A percentile compares a stretch with the other conserved stretches of the same genome.
Conservation (phyloP, 2,113 vertebrate species). For the Procavia capensis region DNA sequence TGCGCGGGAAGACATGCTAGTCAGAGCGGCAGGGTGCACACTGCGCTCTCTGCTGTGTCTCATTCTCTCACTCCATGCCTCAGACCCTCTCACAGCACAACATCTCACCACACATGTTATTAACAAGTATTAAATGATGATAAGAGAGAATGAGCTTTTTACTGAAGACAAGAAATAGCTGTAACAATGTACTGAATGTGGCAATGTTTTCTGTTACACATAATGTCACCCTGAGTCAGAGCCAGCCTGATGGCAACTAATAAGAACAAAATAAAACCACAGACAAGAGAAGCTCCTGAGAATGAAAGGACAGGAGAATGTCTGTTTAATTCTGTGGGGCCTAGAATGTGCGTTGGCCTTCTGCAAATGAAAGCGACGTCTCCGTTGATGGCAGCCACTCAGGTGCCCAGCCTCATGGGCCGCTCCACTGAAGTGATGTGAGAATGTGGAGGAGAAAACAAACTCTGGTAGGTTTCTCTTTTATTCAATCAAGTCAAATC, state of each 20-base stretch:
- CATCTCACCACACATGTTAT: neutral
- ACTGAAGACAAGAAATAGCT: too few relatives aligned
- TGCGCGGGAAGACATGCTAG: neutral
- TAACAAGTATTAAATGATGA: neutral
- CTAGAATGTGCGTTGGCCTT: accelerated
- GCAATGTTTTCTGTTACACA: too few relatives aligned
- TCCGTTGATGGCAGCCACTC: neutral
- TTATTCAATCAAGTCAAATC: neutral
- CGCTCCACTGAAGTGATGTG: neutral
- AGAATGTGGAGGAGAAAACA: neutral
- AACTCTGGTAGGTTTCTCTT: neutral
- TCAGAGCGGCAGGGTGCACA: too few relatives aligned
- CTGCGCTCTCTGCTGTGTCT: neutral
- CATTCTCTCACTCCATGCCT: neutral
- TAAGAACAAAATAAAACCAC: neutral
- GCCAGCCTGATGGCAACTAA: too few relatives aligned
- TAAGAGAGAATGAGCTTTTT: neutral
- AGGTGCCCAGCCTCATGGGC: too few relatives aligned
- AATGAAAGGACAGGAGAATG: neutral
- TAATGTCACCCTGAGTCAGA: too few relatives aligned
- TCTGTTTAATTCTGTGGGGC: neutral
- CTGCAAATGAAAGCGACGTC: accelerated
- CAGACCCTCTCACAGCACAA: neutral
- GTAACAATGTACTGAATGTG: too few relatives aligned
- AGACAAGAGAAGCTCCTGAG: neutral